Base-by-base conservation (phyloP, 2,888 invertebrate genomes). In the Melinaea marsaeus region DNA sequence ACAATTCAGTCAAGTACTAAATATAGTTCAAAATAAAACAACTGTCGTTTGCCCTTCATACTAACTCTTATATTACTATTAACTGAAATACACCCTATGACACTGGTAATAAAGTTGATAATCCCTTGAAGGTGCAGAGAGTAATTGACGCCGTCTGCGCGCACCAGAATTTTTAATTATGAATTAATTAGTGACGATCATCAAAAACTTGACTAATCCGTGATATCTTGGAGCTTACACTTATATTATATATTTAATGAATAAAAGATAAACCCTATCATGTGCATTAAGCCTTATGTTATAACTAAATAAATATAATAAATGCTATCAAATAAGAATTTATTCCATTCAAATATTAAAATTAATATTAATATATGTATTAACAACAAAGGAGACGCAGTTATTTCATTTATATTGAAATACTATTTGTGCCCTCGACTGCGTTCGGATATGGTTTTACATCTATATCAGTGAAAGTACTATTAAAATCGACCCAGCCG, bases 11-110 rank as follows among this genome's bases (percentile, higher is more conserved):
- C 81, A 73, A 83, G 85, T 82, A 84, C 90, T 90, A 90, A 88
- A 90, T 90, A 89, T 90, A 90, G 89, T 85, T 84, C 86, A 87
- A 88, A 90, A 90, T 89, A 90, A 90, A 90, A 89, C 88, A 84
- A 89, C 84, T 87, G 90, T 88, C 88, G 85, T 81, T 84, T 88
- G 90, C 90, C 90, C 90, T 90, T 89, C 88, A 87, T 88, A 80
- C 80, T 78, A 69, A 74, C 76, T 67, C 63, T 54, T 55, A 64
- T 57, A 78, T 79, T 76, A 79, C 80, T 78, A 76, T 73, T 72
- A 73, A 69, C 71, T 72, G 79, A 75, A 80, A 79, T 81, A 76
- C 74, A 83, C 86, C 76, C 73, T 82, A 84, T 71, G 62, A 1
- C 33, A 11, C 55, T 77, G 68, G 71, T 68, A 70, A 80, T 86